A percentile compares a stretch with the other conserved stretches of the same genome.
Evolutionary conservation across 2,888 invertebrate species (phyloP).

Genomic region (Drosophila parthenogenetica): DNA sequence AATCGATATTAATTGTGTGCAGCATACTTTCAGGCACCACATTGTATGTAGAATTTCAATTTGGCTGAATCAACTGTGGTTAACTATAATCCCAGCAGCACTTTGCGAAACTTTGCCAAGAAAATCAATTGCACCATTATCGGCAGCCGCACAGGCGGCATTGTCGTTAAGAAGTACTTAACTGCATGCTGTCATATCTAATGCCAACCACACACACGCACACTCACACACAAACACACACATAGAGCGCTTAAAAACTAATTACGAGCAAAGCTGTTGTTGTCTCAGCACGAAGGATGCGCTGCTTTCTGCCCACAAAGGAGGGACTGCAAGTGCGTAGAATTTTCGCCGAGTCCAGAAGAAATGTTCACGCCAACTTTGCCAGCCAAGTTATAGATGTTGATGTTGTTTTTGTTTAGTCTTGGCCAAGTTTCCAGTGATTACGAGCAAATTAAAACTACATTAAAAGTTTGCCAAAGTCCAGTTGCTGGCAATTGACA

Average conservation of each 20-base stretch:
- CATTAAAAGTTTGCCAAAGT: conserved; percentile 74
- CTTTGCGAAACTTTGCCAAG: conserved; percentile 57
- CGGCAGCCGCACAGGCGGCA: conserved; percentile 57
- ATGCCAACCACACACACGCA: conserved; percentile 50
- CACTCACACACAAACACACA: conserved; percentile 30
- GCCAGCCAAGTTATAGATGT: conserved; percentile 34
- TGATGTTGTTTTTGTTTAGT: conserved; percentile 20
- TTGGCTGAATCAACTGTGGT: conserved; percentile 21
- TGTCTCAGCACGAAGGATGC: conserved; percentile 24
- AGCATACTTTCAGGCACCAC: conserved; percentile 14
- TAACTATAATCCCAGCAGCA: conserved; percentile 41
- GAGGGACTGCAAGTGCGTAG: conserved; percentile 51
- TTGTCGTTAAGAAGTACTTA: conserved; percentile 76
- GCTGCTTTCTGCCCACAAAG: conserved; percentile 5
- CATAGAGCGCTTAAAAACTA: conserved; percentile 74
- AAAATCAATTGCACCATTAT: conserved; percentile 79
- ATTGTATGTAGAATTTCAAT: conserved; percentile 5
- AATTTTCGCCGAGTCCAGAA: conserved; percentile 42
- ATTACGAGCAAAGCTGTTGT: conserved; percentile 71
- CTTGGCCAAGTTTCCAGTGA: conserved; percentile 64
- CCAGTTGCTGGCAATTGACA: conserved; percentile 69
- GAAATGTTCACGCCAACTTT: conserved; percentile 31
- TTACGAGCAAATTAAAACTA: conserved; percentile 80
- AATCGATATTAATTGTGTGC: background rate
- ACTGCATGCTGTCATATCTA: conserved; percentile 78